Percentiles rank a stretch among this genome's conserved stretches.
These are phyloP conservation scores for Umimayanthus chanpuru DNA, from an alignment of 92 coral and sea anemone species.

Conservation along the genomic window DNA sequence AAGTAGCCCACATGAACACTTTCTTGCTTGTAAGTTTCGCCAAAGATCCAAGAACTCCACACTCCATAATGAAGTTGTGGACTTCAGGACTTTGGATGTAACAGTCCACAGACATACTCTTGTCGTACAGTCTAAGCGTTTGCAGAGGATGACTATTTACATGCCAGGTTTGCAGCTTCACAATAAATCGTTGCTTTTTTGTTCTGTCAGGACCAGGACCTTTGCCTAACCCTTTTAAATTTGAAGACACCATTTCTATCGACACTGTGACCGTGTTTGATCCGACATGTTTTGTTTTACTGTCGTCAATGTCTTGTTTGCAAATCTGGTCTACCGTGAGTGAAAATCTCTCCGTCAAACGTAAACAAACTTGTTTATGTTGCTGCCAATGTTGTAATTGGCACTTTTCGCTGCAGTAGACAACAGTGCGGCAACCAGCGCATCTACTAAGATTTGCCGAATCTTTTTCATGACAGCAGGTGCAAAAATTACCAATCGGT, in stretches of 20 bases:
- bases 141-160: conserved; percentile 64
- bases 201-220: conserved; percentile 52
- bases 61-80: conserved; percentile 63
- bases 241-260: conserved; percentile 24
- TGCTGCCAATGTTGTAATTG: conserved; percentile 46
- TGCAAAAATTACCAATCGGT: conserved; percentile 26
- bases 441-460: conserved; percentile 34
- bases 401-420: conserved; percentile 63
- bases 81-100: conserved; percentile 57
- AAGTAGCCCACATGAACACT: conserved; percentile 57
- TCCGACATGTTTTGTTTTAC: too few species aligned
- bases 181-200: conserved; percentile 49
- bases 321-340: conserved; percentile 46
- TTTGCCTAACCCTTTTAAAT: conserved; percentile 44
- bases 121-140: conserved; percentile 48
- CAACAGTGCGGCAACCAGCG: conserved; percentile 50
- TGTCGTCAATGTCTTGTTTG: too few species aligned
- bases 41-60: conserved; percentile 63
- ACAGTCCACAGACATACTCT: conserved; percentile 41
- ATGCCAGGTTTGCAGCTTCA: conserved; percentile 60
- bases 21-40: conserved; percentile 59
- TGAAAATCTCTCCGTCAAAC: conserved; percentile 49
- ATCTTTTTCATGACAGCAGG: conserved; percentile 44
- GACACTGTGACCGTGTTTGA: background rate
- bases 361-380: conserved; percentile 54